Base-by-base conservation (phyloP, 1,140 invertebrate genomes). In the Atta colombica region DNA sequence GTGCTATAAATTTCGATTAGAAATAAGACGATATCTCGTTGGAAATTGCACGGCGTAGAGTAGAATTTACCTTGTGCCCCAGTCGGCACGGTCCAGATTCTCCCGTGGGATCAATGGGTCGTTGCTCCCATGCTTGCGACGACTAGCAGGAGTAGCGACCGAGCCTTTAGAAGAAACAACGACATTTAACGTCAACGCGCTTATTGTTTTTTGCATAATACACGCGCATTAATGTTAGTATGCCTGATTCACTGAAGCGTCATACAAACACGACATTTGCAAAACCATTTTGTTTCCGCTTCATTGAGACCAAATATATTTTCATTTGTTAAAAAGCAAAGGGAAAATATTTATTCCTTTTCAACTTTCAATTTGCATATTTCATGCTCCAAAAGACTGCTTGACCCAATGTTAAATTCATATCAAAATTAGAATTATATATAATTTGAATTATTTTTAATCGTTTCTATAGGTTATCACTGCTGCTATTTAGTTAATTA, bases 21-120 rank as follows among this genome's bases (percentile, higher is more conserved):
- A 51, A 69, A 69, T 69, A 69, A 49, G 69, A 51, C 31, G 69
- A 84, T 84, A 84, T 74, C 58, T 74, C 14, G 39, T 18, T 61
- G 69, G 39, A 84, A 74, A 84, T 84, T 85, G 74, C 74, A 45
- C 49, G 45, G 72, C 28, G 31, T 35, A 53, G 39, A 86, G 49
- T 60, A 25, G 82, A 81, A 60, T 58, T 60, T 65, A 63, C 51
- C 55, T 66, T 55, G 85, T 72, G 88, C 49, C 81, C 65, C n/a
- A 87, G 88, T 90, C 72, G 16, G 39, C 39, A 53, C 49, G 68
- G 69, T 78, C 68, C 86, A 75, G 86, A 65, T 65, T 72, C 77
- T 91, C 90, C 81, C 81, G 45, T 55, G 75, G 88, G 91, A 92
- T 92, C 91, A 84, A 92, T 92, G 88, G 91, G 91, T 92, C 91